Evolutionary conservation across 30 jellyfish, hydroid and myxozoan species (phyloP).

Genomic region (Turritopsis dohrnii): DNA sequence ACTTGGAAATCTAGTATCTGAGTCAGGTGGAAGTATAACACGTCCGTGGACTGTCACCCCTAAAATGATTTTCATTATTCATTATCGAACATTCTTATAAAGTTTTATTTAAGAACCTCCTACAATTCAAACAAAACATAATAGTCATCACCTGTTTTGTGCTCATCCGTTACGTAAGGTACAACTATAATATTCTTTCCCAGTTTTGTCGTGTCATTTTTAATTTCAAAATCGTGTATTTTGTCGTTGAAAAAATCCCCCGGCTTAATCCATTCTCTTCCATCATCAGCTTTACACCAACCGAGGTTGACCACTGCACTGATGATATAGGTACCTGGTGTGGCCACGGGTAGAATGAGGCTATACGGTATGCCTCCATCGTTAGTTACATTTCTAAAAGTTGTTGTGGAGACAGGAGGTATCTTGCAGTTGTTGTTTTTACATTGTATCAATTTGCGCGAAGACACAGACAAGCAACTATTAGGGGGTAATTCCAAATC

Average conservation of each 20-base stretch:
- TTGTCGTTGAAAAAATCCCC: constrained; percentile 39
- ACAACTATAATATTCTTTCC: constrained; percentile 23
- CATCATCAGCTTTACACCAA: constrained; percentile 34
- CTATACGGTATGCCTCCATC: constrained; percentile 33
- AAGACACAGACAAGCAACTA: constrained; percentile 22
- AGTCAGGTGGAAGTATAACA: constrained; percentile 24
- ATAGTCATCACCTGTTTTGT: constrained; percentile 20
- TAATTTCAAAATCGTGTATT: constrained; percentile 38
- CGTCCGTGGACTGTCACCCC: constrained; percentile 31
- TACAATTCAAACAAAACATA: not conserved
- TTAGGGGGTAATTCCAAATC: constrained; percentile 20
- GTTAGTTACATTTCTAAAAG: constrained; percentile 28
- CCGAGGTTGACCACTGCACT: constrained; percentile 43
- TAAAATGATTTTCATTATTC: no score
- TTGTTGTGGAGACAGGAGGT: constrained; percentile 36
- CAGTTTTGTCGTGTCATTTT: constrained; percentile 2
- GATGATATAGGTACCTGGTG: constrained; percentile 34
- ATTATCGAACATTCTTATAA: no score
- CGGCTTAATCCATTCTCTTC: constrained; percentile 24
- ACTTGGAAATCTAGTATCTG: constrained; percentile 1
- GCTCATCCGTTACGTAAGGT: constrained; percentile 24
- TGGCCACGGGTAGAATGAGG: not conserved
- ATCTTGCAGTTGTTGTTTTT: constrained; percentile 29
- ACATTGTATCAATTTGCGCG: constrained; percentile 40
- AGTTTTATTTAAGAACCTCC: no score